Base-by-base conservation (phyloP, 2,113 vertebrate genomes). In the Sorex fumeus region DNA sequence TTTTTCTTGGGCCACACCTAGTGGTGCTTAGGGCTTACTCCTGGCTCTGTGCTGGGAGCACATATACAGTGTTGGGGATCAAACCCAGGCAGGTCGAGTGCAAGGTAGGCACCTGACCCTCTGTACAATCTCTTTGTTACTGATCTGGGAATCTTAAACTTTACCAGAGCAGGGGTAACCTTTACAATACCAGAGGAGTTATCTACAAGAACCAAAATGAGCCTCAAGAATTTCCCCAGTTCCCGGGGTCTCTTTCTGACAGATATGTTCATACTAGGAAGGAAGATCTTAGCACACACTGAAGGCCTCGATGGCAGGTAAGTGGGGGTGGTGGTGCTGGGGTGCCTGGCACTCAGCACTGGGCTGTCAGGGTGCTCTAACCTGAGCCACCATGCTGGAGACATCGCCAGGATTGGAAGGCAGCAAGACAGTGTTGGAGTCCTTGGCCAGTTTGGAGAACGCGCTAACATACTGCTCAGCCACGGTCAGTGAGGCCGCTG, bases 361-460 rank as follows among this genome's bases (percentile, higher is more conserved):
- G 21, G 47, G 74, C 84, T 40, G 70, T 87, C n/a, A 47, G 64
- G 88, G 90, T 32, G n/a, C 27, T 93, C 97, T 90, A 96, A 99
- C 99, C 99, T 99, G 99, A 13, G 99, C 96, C 4, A 99, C 99
- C 99, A 99, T 99, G 77, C 97, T 98, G 50, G 97, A 98, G 79
- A 99, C 82, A 28, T 99, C 99, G 0, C 99, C 98, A 0, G 98
- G 97, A 91, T 98, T 99, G 43, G 99, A 97, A 0, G 99, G 99
- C 93, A 99, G 98, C 25, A 99, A 98, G 84, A 99, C 75, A 0
- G 99, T 99, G 98, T 99, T 99, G 95, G 98, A 98, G 90, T 99
- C 98, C 96, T 99, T 99, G 83, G 99, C 99, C 79, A 99, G 98
- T 87, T 99, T 99, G 85, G 99, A 99, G 98, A 99, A 99, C 0